Evolutionary conservation across 2,888 invertebrate species (phyloP).

Genomic region (Nomada ruficornis): DNA sequence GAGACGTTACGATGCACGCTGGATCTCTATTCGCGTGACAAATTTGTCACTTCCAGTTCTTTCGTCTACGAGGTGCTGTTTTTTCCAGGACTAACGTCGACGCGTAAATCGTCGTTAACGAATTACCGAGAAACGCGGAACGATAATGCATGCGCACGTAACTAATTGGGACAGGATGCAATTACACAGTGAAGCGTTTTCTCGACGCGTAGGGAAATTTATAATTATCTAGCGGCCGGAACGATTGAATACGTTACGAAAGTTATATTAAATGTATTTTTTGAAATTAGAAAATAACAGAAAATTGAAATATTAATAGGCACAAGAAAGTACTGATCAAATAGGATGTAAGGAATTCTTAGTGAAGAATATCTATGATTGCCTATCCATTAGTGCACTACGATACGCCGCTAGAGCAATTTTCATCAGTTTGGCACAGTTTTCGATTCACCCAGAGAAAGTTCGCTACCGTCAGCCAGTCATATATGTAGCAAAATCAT

Average conservation of each 20-base stretch:
- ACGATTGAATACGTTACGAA: not conserved
- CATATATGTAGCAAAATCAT: not conserved
- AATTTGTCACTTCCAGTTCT: not conserved
- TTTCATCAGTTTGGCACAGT: too few species aligned
- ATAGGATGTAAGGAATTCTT: not conserved
- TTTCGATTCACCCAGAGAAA: not conserved
- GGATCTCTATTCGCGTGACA: not conserved
- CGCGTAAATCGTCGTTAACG: conserved; percentile 24
- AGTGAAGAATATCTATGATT: not conserved
- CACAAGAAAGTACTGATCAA: too few species aligned
- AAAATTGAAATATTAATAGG: too few species aligned
- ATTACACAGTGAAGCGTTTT: conserved; percentile 26
- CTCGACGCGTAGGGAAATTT: conserved; percentile 1
- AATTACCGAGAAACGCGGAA: conserved; percentile 21
- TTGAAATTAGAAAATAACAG: not conserved
- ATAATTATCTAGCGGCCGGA: not conserved
- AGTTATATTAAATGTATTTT: not conserved
- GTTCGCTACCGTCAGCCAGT: not conserved
- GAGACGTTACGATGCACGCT: too few species aligned
- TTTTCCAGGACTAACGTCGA: conserved; percentile 7
- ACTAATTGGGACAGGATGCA: conserved; percentile 40
- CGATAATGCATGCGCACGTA: conserved; percentile 32
- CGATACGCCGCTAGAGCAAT: not conserved
- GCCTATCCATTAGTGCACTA: not conserved
- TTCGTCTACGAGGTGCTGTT: not conserved